phyloP scores from a whole-genome alignment of 2,888 invertebrate genomes.

The Anthoptus insignis region DNA sequence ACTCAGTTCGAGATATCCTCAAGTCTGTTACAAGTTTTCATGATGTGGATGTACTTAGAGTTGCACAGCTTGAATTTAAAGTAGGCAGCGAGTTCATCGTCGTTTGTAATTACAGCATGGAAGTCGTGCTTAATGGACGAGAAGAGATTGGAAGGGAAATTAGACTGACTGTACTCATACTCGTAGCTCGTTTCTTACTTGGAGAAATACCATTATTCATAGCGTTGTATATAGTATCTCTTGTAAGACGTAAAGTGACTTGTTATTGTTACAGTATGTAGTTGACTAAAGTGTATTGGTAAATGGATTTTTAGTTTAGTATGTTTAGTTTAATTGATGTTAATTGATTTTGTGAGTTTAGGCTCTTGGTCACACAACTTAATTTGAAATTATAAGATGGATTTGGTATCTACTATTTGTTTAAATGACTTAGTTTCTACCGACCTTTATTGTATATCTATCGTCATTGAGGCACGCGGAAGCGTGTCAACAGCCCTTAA shows the following conservation, averaged over 20 bases:
- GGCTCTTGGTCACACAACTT: too few relatives aligned
- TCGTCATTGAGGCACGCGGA: too few relatives aligned
- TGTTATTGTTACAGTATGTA: not conserved
- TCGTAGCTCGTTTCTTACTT: slow-evolving; percentile 19
- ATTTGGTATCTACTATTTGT: too few relatives aligned
- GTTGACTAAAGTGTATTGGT: too few relatives aligned
- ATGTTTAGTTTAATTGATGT: too few relatives aligned
- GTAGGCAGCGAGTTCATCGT: slow-evolving; percentile 47
- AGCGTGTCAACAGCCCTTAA: too few relatives aligned
- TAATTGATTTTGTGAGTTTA: too few relatives aligned
- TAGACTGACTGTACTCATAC: slow-evolving; percentile 25
- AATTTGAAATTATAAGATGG: too few relatives aligned
- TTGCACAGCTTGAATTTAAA: slow-evolving; percentile 50
- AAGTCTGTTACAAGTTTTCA: slow-evolving; percentile 48
- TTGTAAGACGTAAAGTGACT: not conserved
- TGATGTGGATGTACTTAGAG: slow-evolving; percentile 42
- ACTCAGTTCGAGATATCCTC: slow-evolving; percentile 49
- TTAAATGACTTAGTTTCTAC: too few relatives aligned
- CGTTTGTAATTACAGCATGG: slow-evolving; percentile 33
- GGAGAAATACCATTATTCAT: slow-evolving; percentile 10
- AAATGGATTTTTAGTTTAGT: too few relatives aligned
- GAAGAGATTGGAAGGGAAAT: slow-evolving; percentile 35
- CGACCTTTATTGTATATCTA: too few relatives aligned
- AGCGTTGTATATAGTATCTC: not conserved
- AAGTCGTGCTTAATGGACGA: slow-evolving; percentile 26